Base-by-base conservation (phyloP, 2,113 vertebrate species). In the Barbus barbus region DNA sequence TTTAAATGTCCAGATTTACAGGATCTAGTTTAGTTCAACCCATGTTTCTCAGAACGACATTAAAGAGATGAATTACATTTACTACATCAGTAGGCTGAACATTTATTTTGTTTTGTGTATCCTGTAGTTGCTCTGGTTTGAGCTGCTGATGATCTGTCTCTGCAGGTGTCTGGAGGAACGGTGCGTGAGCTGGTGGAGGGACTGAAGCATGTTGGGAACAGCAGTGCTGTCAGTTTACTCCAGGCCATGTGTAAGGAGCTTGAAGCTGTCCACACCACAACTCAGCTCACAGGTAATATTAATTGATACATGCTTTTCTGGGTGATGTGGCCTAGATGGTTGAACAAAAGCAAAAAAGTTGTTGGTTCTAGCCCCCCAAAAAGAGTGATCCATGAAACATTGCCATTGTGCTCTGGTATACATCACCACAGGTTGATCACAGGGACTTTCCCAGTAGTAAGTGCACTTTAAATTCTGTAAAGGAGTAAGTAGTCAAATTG, bases 91-190 rank as follows among this genome's bases (percentile, higher is more conserved):
- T 51, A 51, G 16, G 1, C 48, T 51, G 1, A 18, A 16, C 5
- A 51, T 51, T 51, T 6, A 18, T 51, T 18, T 16, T 18, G 48
- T 61, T 28, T 28, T 16, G 12, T 28, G 24, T 9, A 9, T 58
- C 7, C 36, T 14, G 31, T 0, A 44, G 3, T 41, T 65, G 63
- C 2, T 36, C 11, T 44, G 41, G 41, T 44, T 44, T 44, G 2
- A 44, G 41, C 9, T 44, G 41, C 41, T 44, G 16, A 13, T 38
- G 31, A 6, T 41, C 18, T 41, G 5, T 33, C 13, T 51, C 9
- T 73, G 73, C 84, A 99, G 98, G 97, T 99, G 24, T 98, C 96
- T 0, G 96, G 97, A 0, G 97, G 97, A 0, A 96, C 96, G 0
- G 31, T 97, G 73, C 83, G 78, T 16, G 96, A 98, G 76, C 85